A percentile compares a stretch with the other conserved stretches of the same genome.
Evolutionary conservation across 2,113 vertebrate species (phyloP).

Genomic region (Leptosomus discolor): DNA sequence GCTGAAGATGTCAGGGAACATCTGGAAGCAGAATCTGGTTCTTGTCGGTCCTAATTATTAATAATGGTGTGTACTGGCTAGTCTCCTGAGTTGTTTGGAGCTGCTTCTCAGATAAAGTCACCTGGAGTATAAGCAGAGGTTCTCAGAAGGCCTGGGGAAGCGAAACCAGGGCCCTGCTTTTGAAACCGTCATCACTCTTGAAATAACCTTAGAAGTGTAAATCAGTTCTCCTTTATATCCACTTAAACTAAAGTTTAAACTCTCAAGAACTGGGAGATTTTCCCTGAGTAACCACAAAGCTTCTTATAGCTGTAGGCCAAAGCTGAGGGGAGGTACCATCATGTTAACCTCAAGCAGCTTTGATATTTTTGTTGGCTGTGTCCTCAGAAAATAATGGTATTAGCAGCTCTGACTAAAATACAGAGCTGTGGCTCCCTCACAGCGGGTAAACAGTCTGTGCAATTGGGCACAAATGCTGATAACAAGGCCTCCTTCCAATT

Average conservation of each 20-base stretch:
- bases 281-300: neutral
- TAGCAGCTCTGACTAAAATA: neutral
- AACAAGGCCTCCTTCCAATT: conserved; percentile 45
- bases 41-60: neutral
- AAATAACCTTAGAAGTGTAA: neutral
- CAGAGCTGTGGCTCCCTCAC: neutral
- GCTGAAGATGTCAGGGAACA: neutral
- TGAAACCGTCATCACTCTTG: neutral
- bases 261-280: neutral
- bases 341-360: conserved; percentile 5
- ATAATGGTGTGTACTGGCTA: neutral
- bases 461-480: conserved; percentile 41
- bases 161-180: neutral
- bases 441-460: conserved; percentile 42
- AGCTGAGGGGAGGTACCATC: neutral
- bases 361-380: neutral
- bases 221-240: neutral
- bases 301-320: neutral
- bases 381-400: conserved; percentile 13
- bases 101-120: neutral
- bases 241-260: neutral
- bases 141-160: neutral
- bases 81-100: neutral
- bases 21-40: neutral
- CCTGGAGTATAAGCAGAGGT: neutral